These are phyloP conservation scores for Apodemus speciosus DNA, from an alignment of 2,113 vertebrate genomes.

Conservation along the genomic window DNA sequence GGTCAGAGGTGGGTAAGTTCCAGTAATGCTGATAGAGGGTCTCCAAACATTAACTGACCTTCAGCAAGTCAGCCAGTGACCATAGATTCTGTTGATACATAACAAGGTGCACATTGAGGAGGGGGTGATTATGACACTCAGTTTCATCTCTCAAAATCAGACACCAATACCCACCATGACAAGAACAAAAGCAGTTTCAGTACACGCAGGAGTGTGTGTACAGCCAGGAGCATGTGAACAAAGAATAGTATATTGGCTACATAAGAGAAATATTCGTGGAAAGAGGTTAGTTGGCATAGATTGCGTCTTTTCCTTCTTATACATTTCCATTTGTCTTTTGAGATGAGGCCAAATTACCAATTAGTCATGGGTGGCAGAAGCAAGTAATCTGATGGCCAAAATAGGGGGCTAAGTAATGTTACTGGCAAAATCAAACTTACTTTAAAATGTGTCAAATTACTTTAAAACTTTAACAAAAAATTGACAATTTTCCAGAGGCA, in stretches of 20 bases:
- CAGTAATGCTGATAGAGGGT: neutral
- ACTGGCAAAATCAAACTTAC: neutral
- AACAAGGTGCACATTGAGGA: neutral
- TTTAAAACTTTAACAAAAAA: neutral
- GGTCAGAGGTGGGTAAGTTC: conserved; percentile 46
- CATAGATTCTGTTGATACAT: neutral
- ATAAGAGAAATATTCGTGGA: neutral
- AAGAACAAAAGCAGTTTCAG: neutral
- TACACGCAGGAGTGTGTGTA: neutral
- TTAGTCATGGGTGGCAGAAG: neutral
- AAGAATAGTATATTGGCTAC: neutral
- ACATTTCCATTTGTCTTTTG: neutral
- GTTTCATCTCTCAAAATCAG: neutral
- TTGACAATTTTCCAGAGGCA: neutral
- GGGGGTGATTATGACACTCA: neutral
- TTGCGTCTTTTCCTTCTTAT: neutral
- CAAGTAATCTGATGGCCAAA: neutral
- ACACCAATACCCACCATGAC: neutral
- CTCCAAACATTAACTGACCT: neutral
- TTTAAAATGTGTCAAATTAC: neutral
- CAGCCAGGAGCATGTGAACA: neutral
- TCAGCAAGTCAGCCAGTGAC: neutral
- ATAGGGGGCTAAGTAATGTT: neutral
- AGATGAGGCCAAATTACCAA: neutral
- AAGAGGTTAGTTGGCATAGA: neutral